Evolutionary conservation across 2,113 vertebrate genomes (phyloP).

Genomic region (Erythrocercus mccallii): DNA sequence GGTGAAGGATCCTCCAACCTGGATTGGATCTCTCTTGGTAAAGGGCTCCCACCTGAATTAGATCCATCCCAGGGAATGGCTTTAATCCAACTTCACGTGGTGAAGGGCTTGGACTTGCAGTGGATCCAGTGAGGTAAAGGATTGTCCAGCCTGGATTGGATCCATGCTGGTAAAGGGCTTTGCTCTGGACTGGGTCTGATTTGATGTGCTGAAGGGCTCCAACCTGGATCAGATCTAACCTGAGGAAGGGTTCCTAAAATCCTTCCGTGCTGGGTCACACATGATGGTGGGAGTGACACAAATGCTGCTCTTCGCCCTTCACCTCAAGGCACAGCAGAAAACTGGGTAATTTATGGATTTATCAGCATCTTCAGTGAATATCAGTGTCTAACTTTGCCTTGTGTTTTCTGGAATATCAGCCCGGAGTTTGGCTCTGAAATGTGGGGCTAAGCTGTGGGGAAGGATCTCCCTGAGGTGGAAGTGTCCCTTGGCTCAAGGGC

Average conservation of each 20-base stretch:
- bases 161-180: not conserved
- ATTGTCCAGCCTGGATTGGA: too few relatives aligned
- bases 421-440: rapidly evolving
- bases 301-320: not conserved
- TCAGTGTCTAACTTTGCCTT: not conserved
- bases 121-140: not conserved
- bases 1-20: too few relatives aligned
- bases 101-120: not conserved
- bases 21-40: not conserved
- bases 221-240: rapidly evolving
- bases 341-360: not conserved
- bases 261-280: not conserved
- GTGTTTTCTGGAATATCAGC: rapidly evolving
- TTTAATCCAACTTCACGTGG: not conserved
- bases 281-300: rapidly evolving
- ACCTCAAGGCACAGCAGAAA: not conserved
- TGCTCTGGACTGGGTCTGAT: not conserved
- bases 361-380: rapidly evolving
- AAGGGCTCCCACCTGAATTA: not conserved
- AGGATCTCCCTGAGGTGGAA: not conserved
- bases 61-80: not conserved
- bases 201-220: not conserved
- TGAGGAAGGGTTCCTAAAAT: rapidly evolving
- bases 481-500: not conserved
- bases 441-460: rapidly evolving